Evolutionary conservation across 2,888 invertebrate species (phyloP).

Genomic region (Pemphredon lugubris): DNA sequence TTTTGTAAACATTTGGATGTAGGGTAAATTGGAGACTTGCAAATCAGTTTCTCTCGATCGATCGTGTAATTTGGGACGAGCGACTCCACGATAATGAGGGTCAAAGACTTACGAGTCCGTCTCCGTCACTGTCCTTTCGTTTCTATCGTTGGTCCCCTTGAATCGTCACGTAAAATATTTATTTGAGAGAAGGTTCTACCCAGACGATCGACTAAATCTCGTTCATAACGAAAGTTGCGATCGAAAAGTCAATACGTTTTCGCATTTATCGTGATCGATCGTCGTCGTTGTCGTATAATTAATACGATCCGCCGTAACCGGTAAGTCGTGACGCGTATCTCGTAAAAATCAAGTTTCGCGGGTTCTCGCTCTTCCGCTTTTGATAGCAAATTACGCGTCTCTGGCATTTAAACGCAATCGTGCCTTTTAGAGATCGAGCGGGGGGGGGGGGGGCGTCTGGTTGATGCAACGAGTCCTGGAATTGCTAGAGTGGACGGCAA

Average conservation of each 20-base stretch:
- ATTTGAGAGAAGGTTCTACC: no score
- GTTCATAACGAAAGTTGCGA: constrained; percentile 31
- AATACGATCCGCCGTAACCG: constrained; percentile 28
- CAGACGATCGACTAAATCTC: no score
- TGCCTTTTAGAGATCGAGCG: constrained; percentile 14
- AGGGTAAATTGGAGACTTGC: background rate
- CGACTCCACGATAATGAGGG: no score
- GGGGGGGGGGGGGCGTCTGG: constrained; percentile 10
- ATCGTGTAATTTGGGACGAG: background rate
- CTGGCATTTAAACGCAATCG: constrained; percentile 13
- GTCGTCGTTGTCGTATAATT: constrained; percentile 37
- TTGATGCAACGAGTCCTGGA: constrained; percentile 1
- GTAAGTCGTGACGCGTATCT: no score
- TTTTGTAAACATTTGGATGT: no score
- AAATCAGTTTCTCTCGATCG: background rate
- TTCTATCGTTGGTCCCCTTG: no score
- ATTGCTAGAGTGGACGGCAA: constrained; percentile 27
- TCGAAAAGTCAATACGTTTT: constrained; percentile 12
- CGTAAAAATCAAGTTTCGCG: constrained; percentile 12
- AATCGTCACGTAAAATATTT: no score
- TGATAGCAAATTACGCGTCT: constrained; percentile 8
- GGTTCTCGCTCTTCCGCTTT: background rate
- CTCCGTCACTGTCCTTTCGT: no score
- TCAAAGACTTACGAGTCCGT: no score
- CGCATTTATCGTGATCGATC: constrained; percentile 35